phyloP scores from a whole-genome alignment of 2,888 invertebrate species.

The Toxonevra muliebris region DNA sequence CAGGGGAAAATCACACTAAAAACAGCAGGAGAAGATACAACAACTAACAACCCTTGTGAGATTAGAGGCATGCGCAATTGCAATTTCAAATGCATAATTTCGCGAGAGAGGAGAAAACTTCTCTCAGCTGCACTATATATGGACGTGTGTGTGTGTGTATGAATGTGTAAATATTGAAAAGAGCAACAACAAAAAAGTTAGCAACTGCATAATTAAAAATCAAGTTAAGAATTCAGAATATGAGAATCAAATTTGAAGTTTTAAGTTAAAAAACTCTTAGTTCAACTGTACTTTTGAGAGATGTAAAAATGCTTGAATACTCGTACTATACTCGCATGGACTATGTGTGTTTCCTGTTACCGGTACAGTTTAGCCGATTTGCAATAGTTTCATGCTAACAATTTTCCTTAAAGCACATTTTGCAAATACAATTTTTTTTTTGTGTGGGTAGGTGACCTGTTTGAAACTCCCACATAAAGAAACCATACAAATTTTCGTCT shows the following conservation, averaged over 20 bases:
- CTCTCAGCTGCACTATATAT: not conserved
- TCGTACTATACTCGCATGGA: not conserved
- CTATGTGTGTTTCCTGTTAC: not conserved
- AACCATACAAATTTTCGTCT: too few relatives aligned
- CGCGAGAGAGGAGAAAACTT: too few relatives aligned
- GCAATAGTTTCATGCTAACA: constrained; percentile 2
- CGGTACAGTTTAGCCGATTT: constrained; percentile 3
- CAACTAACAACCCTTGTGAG: too few relatives aligned
- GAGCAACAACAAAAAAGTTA: not conserved
- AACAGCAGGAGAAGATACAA: too few relatives aligned
- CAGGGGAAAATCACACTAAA: too few relatives aligned
- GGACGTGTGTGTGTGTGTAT: not conserved
- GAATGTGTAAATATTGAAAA: not conserved
- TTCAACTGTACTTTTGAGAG: constrained; percentile 6
- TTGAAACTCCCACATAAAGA: too few relatives aligned
- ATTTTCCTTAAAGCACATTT: not conserved
- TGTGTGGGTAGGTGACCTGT: too few relatives aligned
- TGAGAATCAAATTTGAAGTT: not conserved
- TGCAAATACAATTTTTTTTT: too few relatives aligned
- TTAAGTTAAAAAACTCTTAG: not conserved
- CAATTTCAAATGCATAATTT: too few relatives aligned
- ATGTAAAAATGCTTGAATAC: constrained; percentile 2
- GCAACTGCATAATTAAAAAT: not conserved
- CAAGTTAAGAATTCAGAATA: constrained; percentile 3
- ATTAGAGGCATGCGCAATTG: too few relatives aligned